A percentile compares a stretch with the other conserved stretches of the same genome.
Conservation (phyloP, 2,113 vertebrate species). For the Oreochromis niloticus region DNA sequence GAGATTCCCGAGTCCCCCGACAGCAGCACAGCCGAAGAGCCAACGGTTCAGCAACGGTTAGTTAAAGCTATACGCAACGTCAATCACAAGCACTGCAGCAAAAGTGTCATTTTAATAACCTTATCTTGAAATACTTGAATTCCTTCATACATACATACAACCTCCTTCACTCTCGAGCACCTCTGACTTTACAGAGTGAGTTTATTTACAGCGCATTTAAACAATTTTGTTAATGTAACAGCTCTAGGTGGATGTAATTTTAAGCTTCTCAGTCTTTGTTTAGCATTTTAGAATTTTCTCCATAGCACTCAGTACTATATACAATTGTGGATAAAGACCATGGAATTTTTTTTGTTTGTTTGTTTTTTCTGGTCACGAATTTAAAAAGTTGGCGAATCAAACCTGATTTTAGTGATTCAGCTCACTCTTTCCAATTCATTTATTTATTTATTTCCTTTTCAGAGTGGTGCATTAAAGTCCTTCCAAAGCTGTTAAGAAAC, state of each 20-base stretch:
- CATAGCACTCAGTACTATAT: neutral
- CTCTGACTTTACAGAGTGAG: neutral
- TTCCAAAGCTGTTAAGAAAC: neutral
- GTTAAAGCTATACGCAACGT: conserved; percentile 16
- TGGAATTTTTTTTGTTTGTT: neutral
- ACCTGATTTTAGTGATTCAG: neutral
- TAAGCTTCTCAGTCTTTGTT: neutral
- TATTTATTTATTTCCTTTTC: neutral
- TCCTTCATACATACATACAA: neutral
- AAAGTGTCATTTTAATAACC: neutral
- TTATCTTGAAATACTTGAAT: neutral
- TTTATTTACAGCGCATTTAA: neutral
- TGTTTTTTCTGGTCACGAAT: neutral
- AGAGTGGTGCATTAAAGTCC: neutral
- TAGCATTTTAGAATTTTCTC: neutral
- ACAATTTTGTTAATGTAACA: neutral
- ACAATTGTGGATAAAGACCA: neutral
- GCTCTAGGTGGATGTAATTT: neutral
- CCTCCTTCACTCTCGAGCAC: neutral
- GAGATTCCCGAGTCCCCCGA: conserved; percentile 10
- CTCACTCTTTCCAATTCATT: neutral
- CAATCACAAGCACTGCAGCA: neutral
- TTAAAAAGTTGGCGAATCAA: neutral
- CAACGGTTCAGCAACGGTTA: conserved; percentile 82
- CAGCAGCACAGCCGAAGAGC: conserved; percentile 51